Evolutionary conservation across 2,888 invertebrate species (phyloP), one percentile per base, ranked within the genome.

Genomic region (Hedya salicella): DNA sequence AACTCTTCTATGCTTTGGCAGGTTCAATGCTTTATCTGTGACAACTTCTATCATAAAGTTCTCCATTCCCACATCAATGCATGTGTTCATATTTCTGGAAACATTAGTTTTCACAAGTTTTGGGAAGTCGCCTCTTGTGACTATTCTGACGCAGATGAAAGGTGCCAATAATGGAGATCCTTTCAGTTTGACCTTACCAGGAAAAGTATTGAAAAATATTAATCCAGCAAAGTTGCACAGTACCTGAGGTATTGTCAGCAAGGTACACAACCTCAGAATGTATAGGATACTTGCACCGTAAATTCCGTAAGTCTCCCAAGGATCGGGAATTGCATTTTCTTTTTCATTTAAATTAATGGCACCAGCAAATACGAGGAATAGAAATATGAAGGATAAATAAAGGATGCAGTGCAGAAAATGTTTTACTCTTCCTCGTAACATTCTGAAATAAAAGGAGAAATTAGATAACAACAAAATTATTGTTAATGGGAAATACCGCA

Each of bases 1-100:
- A 6, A 98, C 95, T 73, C 98, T 93, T 61, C 96, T 94, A 86
- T 97, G 96, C 67, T 95, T 93, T n/a, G 95, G 93, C 73, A 97
- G 86, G 74, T 95, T 95, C 30, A 97, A 93, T 8, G 95, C 94
- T 85, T 97, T 98, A 85, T 99, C 98, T 40, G 98, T 98, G 13
- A 98, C 98, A 40, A 99, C 98, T 93, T 99, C 98, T 75, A 99
- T 96, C 81, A 98, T 95, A 80, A 98, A 99, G 85, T 99, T 98
- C 86, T 98, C 98, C 79, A 99, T 92, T 9, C 98, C 98, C 6
- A 97, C 96, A 84, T 97, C 96, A 71, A 96, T 91, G 81, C 98
- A 98, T 71, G 95, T 95, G 76, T 96, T 96, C 93, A 98, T 95
- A 83, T 98, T 98, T 70, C 97, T 94, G 63, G 94, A 93, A 5